Conservation (phyloP, 2,888 invertebrate species). For the Polydrusus tereticollis region DNA sequence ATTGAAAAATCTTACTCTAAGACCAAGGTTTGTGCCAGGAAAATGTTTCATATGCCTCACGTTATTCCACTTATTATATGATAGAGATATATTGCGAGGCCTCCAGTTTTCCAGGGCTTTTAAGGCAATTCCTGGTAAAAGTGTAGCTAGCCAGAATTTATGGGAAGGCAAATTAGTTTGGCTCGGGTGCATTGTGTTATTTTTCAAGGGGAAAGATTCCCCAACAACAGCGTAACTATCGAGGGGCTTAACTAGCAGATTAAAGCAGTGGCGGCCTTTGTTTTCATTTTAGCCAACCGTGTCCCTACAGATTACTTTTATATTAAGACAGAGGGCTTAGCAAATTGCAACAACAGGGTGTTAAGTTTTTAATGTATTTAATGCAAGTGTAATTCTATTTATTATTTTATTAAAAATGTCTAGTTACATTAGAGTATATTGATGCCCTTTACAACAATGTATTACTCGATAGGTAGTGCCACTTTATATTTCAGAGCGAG, state of each 20-base stretch:
- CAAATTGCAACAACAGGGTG: background rate
- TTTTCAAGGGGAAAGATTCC: slow-evolving; percentile 41
- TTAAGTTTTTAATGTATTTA: no score
- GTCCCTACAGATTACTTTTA: background rate
- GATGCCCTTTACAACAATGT: no score
- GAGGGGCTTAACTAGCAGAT: slow-evolving; percentile 32
- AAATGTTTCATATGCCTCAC: slow-evolving; percentile 34
- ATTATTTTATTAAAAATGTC: background rate
- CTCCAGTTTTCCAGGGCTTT: slow-evolving; percentile 59
- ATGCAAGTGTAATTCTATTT: background rate
- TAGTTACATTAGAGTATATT: no score
- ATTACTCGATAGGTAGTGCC: no score
- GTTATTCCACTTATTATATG: slow-evolving; percentile 59
- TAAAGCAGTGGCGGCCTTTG: slow-evolving; percentile 15
- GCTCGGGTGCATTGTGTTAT: slow-evolving; percentile 40
- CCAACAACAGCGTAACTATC: slow-evolving; percentile 37
- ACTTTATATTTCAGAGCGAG: no score
- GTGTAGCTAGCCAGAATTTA: slow-evolving; percentile 50
- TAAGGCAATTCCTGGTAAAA: slow-evolving; percentile 60
- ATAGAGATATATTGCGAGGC: slow-evolving; percentile 64
- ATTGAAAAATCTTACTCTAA: slow-evolving; percentile 12
- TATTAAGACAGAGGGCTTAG: background rate
- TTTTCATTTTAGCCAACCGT: background rate
- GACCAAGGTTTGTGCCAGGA: background rate
- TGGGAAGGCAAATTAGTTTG: slow-evolving; percentile 54